Conservation (phyloP, 1,140 invertebrate species). For the Conus ventricosus region DNA sequence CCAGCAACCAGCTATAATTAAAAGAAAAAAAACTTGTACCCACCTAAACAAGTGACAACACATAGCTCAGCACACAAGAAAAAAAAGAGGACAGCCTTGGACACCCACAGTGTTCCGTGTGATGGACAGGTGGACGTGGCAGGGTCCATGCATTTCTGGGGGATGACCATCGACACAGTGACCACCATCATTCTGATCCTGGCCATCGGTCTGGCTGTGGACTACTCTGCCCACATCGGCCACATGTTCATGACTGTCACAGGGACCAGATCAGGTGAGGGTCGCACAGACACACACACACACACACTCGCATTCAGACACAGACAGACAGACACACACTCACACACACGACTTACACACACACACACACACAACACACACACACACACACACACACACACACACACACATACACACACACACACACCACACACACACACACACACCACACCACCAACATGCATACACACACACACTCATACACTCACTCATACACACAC, state of each 20-base stretch:
- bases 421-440: neutral
- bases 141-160: constrained; percentile 89
- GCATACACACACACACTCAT: no score
- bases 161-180: constrained; percentile 88
- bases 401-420: neutral
- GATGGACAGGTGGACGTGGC: constrained; percentile 80
- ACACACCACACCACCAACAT: no score
- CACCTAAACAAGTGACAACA: no score
- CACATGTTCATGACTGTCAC: constrained; percentile 84
- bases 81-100: no score
- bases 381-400: neutral
- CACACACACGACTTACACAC: neutral
- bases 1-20: no score
- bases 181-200: constrained; percentile 89
- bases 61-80: no score
- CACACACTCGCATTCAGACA: neutral
- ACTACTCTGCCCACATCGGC: constrained; percentile 89
- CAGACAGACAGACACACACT: neutral
- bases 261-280: constrained; percentile 77
- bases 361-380: neutral
- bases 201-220: constrained; percentile 90
- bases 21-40: no score
- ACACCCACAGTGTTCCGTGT: no score
- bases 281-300: neutral
- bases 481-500: no score